phyloP scores from a whole-genome alignment of 30 jellyfish, hydroid and myxozoan genomes.

The Aurelia sp. region DNA sequence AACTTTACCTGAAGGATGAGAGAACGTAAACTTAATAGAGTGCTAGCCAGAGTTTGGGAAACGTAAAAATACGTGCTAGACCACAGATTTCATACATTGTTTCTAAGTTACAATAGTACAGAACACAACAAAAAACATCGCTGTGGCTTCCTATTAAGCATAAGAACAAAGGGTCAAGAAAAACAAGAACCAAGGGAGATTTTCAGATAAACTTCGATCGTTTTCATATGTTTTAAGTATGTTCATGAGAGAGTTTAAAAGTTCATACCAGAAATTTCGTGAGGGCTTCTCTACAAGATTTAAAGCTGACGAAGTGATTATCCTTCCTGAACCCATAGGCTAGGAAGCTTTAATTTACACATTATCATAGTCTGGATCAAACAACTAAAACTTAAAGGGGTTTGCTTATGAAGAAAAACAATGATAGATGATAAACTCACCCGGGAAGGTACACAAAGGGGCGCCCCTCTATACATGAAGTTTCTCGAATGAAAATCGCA shows the following conservation, averaged over 20 bases:
- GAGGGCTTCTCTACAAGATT: too few relatives aligned
- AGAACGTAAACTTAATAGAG: slow-evolving; percentile 19
- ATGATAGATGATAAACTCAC: slow-evolving; percentile 7
- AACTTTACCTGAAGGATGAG: too few relatives aligned
- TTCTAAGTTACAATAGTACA: slow-evolving; percentile 18
- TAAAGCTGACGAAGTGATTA: too few relatives aligned
- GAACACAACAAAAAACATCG: slow-evolving; percentile 17
- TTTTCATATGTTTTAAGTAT: too few relatives aligned
- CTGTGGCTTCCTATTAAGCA: slow-evolving; percentile 23
- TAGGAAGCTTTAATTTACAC: too few relatives aligned
- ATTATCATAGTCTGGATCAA: too few relatives aligned
- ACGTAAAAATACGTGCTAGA: slow-evolving; percentile 43
- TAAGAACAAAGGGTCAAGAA: not conserved
- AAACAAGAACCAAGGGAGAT: not conserved
- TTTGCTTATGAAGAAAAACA: not conserved
- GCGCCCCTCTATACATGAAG: slow-evolving; percentile 28
- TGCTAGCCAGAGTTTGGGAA: slow-evolving; percentile 35
- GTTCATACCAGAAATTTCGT: too few relatives aligned
- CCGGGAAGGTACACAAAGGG: slow-evolving; percentile 66
- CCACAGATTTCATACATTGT: slow-evolving; percentile 52
- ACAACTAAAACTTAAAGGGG: not conserved
- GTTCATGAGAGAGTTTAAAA: too few relatives aligned
- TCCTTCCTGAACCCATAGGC: too few relatives aligned
- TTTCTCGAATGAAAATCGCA: not conserved
- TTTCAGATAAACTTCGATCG: too few relatives aligned